Evolutionary conservation across 2,888 invertebrate genomes (phyloP), one percentile per base, ranked within the genome.

Genomic region (Acheta domesticus): DNA sequence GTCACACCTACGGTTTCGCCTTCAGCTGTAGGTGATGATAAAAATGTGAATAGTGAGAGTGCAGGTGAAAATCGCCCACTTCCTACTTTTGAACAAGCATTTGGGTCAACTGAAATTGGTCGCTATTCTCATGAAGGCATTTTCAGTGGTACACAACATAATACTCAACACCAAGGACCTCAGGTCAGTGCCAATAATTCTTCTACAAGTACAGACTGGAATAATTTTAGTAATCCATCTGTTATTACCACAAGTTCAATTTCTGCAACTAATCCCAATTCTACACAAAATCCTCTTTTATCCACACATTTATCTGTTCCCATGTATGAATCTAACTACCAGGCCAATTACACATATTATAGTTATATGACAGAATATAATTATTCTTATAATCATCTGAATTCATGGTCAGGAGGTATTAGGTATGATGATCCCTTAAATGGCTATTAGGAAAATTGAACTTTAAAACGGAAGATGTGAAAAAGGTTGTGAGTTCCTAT

Each of bases 101-200:
- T 95, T 85, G 95, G 95, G 48, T 93, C 94, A 49, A 95, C 95
- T 48, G 95, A 94, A 87, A 93, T 95, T 82, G 95, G 95, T n/a
- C 91, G 93, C 82, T 95, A 94, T 84, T 92, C 93, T n/a, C 81
- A 83, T 50, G 83, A 82, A 75, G 82, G 83, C 48, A 82, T 82
- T 77, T 80, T 80, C 74, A 81, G 74, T 20, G 80, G 48, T 20
- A 74, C 77, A 48, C 80, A 79, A 48, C 80, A 80, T 19, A 23
- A 79, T 12, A 77, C 74, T 36, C 79, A 76, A 48, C n/a, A 75
- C 20, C 48, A 74, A 48, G 76, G 48, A 48, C 48, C 49, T 62
- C 75, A 79, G 79, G 79, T 79, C 62, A 79, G 79, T 79, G 62
- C 75, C n/a, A 79, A 76, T 48, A 50, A 76, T 49, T 76, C 49